phyloP scores from a whole-genome alignment of 2,113 vertebrate genomes.

The Aegithalos caudatus region DNA sequence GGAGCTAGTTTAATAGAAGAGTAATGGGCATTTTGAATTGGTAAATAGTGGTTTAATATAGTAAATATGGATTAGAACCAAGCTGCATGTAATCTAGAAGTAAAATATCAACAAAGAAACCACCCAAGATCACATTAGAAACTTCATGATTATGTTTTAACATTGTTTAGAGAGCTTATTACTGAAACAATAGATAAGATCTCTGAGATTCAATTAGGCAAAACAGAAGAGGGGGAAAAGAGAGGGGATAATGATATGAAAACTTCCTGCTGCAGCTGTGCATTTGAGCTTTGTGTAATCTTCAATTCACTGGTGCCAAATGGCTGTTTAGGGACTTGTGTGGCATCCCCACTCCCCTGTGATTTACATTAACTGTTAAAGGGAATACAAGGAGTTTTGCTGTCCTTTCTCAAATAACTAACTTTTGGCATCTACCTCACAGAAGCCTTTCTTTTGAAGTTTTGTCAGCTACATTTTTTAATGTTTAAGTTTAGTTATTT shows the following conservation, averaged over 20 bases:
- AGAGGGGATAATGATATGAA: not conserved
- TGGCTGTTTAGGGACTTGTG: not conserved
- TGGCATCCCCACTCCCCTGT: not conserved
- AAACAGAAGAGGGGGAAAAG: not conserved
- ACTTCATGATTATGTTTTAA: not conserved
- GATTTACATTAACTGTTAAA: not conserved
- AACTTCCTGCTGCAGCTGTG: slow-evolving; percentile 5
- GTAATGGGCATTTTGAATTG: slow-evolving; percentile 3
- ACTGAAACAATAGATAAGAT: slow-evolving; percentile 3
- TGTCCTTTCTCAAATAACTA: not conserved
- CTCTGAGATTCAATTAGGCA: not conserved
- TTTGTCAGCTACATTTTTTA: not conserved
- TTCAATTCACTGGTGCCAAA: not conserved
- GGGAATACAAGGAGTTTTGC: not conserved
- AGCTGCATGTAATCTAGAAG: not conserved
- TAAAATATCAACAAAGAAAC: not conserved
- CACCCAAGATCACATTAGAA: not conserved
- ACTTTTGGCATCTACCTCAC: not conserved
- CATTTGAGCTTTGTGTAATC: not conserved
- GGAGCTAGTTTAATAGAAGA: not conserved
- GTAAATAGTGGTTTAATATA: not conserved
- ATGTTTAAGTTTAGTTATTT: not conserved
- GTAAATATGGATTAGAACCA: not conserved
- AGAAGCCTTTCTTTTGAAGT: not conserved
- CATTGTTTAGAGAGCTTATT: not conserved